Conservation (phyloP, 2,113 vertebrate genomes). For the Plestiodon gilberti region DNA sequence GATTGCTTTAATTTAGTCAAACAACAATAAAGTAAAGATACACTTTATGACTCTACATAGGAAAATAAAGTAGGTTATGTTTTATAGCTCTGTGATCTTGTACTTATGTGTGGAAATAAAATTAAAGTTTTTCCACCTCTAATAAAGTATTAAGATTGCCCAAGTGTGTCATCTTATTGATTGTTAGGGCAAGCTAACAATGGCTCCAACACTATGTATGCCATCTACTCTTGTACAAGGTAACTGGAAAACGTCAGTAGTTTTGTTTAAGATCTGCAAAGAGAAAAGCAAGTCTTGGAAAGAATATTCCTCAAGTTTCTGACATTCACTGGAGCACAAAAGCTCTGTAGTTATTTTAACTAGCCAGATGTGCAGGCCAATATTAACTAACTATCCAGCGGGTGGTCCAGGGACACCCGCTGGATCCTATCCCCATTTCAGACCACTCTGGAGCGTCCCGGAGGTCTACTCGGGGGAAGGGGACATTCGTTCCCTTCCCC, state of each 20-base stretch:
- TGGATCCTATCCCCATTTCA: too few species aligned
- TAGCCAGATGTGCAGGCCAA: too few species aligned
- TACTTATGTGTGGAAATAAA: slow-evolving; percentile 1
- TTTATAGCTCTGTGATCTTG: not conserved
- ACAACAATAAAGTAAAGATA: not conserved
- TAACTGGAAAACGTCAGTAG: not conserved
- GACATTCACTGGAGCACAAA: not conserved
- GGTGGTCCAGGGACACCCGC: too few species aligned
- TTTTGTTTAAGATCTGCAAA: not conserved
- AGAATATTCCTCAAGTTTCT: not conserved
- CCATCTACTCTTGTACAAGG: not conserved
- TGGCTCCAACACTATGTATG: not conserved
- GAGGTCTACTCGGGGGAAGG: too few species aligned
- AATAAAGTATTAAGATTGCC: not conserved
- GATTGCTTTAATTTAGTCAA: slow-evolving; percentile 10
- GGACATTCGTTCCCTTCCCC: too few species aligned
- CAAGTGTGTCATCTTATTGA: not conserved
- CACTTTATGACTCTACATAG: not conserved
- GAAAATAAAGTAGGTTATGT: slow-evolving; percentile 1
- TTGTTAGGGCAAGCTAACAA: not conserved
- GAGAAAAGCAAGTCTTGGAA: not conserved
- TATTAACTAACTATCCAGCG: too few species aligned
- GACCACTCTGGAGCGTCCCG: too few species aligned
- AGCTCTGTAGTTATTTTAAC: too few species aligned
- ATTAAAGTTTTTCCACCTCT: not conserved